phyloP scores from a whole-genome alignment of 2,888 invertebrate species.

The Tenodera sinensis region DNA sequence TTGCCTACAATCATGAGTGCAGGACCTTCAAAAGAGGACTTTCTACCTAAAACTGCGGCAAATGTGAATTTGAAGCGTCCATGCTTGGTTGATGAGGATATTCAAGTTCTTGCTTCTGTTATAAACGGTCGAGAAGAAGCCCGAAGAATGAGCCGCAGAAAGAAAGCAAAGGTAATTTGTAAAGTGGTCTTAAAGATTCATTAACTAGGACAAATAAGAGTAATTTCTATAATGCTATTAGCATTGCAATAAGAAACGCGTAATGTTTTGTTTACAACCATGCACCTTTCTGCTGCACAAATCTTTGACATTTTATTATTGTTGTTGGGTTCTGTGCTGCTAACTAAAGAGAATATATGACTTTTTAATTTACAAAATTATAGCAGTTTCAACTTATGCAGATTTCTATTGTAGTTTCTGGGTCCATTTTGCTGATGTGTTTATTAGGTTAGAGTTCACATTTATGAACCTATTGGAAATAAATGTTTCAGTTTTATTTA shows the following conservation, averaged over 20 bases:
- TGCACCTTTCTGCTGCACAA: no score
- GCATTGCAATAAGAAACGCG: no score
- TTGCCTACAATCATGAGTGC: neutral
- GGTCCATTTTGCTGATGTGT: neutral
- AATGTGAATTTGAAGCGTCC: neutral
- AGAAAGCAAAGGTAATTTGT: conserved; percentile 43
- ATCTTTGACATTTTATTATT: no score
- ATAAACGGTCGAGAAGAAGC: neutral
- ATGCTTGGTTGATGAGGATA: neutral
- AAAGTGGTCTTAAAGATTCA: no score
- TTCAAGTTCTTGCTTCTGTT: neutral
- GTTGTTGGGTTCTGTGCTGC: no score
- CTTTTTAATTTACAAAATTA: no score
- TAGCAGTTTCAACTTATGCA: no score
- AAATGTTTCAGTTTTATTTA: no score
- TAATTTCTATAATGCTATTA: no score
- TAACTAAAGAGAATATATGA: no score
- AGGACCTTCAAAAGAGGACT: neutral
- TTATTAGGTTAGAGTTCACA: neutral
- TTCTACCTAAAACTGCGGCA: neutral
- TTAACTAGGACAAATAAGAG: no score
- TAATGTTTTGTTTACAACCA: no score
- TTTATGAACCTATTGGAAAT: neutral
- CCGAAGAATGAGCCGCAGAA: conserved; percentile 43
- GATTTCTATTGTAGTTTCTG: neutral